Conservation (phyloP, 2,113 vertebrate genomes). For the Cricetomys ansorgei region DNA sequence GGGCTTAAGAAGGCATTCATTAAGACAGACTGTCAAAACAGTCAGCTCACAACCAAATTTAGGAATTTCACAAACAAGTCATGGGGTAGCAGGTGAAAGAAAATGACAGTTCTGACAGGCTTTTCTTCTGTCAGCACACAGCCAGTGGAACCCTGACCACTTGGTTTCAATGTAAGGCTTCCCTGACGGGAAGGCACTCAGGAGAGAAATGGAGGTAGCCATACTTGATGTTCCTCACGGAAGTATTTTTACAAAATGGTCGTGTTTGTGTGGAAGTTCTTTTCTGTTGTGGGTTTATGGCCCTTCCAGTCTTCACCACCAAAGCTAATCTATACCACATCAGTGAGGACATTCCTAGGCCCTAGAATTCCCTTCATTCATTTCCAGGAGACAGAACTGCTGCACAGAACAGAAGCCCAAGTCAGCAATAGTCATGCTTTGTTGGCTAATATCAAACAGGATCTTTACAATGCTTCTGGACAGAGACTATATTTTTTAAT, state of each 20-base stretch:
- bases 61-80: slow-evolving; percentile 72
- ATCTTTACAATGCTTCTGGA: slow-evolving; percentile 37
- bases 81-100: slow-evolving; percentile 54
- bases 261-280: slow-evolving; percentile 41
- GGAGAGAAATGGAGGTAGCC: not conserved
- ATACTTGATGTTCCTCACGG: not conserved
- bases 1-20: slow-evolving; percentile 70
- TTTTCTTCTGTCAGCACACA: not conserved
- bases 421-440: slow-evolving; percentile 42
- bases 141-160: not conserved
- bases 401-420: slow-evolving; percentile 24
- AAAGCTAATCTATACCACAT: slow-evolving; percentile 66
- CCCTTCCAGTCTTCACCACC: slow-evolving; percentile 24
- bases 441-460: slow-evolving; percentile 51
- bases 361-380: slow-evolving; percentile 35
- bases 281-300: slow-evolving; percentile 54
- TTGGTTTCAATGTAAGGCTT: not conserved
- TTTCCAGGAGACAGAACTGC: slow-evolving; percentile 59
- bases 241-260: slow-evolving; percentile 49
- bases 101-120: slow-evolving; percentile 67
- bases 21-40: slow-evolving; percentile 74
- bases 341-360: slow-evolving; percentile 53
- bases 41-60: slow-evolving; percentile 72
- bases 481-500: not conserved
- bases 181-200: not conserved